Percentiles rank a stretch among this genome's conserved stretches.
Conservation (phyloP, 2,888 invertebrate genomes). For the Scaptomyza flava region DNA sequence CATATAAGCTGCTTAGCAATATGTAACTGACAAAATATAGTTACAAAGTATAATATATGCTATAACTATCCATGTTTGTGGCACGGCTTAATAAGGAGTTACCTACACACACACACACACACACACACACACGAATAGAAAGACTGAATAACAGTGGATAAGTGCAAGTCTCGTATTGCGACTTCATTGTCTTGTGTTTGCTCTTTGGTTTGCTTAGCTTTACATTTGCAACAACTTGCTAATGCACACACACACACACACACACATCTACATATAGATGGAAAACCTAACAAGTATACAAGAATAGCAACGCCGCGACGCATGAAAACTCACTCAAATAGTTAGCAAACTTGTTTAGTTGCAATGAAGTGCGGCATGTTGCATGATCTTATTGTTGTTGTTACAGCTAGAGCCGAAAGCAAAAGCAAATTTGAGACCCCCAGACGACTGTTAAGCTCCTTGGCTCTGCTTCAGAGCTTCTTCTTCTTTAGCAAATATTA, state of each 20-base stretch:
- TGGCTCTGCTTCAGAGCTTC: conserved; percentile 16
- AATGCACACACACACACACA: conserved; percentile 37
- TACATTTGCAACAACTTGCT: conserved; percentile 44
- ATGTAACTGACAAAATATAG: conserved; percentile 47
- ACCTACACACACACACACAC: conserved; percentile 11
- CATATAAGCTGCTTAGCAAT: conserved; percentile 72
- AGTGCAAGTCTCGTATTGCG: conserved; percentile 58
- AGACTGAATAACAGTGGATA: conserved; percentile 32
- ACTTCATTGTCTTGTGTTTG: conserved; percentile 69
- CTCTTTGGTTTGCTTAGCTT: conserved; percentile 61
- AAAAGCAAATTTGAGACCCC: conserved; percentile 64
- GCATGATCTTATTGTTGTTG: conserved; percentile 20
- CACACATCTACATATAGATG: conserved; percentile 2
- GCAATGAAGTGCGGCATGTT: conserved; percentile 66
- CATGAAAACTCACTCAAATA: conserved; percentile 72
- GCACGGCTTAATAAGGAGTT: conserved; percentile 50
- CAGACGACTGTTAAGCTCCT: conserved; percentile 64
- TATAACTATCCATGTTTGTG: conserved; percentile 37
- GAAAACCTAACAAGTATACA: conserved; percentile 51
- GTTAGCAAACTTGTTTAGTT: conserved; percentile 72
- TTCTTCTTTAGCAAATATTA: conserved; percentile 59
- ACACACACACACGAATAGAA: conserved; percentile 9
- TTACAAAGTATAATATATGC: conserved; percentile 19
- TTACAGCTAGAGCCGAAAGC: conserved; percentile 25
- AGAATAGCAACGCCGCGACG: conserved; percentile 46